Conservation (phyloP, 2,113 vertebrate species). For the cat (Felis catus) region F.catus_Fca126_mat1.0 CM031418.1:122113001-122113500, state of each 20-base stretch:
- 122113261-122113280: neutral
- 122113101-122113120: neutral
- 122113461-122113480: neutral
- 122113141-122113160: neutral
- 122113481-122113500: neutral
- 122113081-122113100: conserved; percentile 7
- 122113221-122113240: neutral
- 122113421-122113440: neutral
- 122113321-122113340: neutral
- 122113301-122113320: neutral
- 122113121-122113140: neutral
- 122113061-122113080: neutral
- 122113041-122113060: neutral
- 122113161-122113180: neutral
- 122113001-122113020: neutral
- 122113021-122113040: neutral
- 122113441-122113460: neutral
- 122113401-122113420: neutral
- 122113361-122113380: neutral
- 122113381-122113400: neutral
- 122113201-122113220: neutral
- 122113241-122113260: neutral
- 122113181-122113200: neutral
- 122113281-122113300: neutral
- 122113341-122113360: neutral